These are phyloP conservation scores for Turritopsis rubra DNA, from an alignment of 30 jellyfish, hydroid and myxozoan species.

Conservation along the genomic window DNA sequence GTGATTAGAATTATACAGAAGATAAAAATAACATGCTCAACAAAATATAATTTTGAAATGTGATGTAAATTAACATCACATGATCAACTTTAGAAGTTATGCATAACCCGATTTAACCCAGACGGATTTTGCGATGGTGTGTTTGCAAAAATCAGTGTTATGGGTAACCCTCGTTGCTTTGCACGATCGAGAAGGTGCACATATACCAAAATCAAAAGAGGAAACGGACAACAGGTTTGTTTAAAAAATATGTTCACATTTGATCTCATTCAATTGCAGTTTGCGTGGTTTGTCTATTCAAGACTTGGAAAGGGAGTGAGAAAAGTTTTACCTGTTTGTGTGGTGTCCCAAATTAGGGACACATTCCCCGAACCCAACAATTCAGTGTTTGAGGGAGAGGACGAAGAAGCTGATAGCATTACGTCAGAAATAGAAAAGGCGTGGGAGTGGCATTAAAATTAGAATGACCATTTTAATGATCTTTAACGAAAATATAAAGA, in stretches of 20 bases:
- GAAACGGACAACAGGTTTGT: background rate
- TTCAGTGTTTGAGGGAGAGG: background rate
- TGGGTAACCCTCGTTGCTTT: background rate
- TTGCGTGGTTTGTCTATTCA: background rate
- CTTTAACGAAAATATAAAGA: background rate
- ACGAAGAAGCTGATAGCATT: background rate
- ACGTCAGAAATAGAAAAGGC: background rate
- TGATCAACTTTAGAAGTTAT: too few relatives aligned
- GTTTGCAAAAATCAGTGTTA: background rate
- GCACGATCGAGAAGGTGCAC: slow-evolving; percentile 6
- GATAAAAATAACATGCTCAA: too few relatives aligned
- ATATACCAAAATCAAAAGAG: background rate
- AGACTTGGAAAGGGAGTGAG: slow-evolving; percentile 13
- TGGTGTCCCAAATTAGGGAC: background rate
- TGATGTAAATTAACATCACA: too few relatives aligned
- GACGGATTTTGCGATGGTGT: background rate
- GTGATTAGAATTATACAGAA: too few relatives aligned
- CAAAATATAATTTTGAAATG: too few relatives aligned
- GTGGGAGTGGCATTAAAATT: background rate
- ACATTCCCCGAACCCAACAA: background rate
- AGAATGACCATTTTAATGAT: background rate
- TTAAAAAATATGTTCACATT: too few relatives aligned
- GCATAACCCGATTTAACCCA: background rate
- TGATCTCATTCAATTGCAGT: too few relatives aligned
- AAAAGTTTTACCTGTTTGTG: slow-evolving; percentile 8